Percentiles rank a stretch among this genome's conserved stretches.
These are phyloP conservation scores for Leptinotarsa peninsularis DNA, from an alignment of 2,888 invertebrate genomes.

Conservation along the genomic window DNA sequence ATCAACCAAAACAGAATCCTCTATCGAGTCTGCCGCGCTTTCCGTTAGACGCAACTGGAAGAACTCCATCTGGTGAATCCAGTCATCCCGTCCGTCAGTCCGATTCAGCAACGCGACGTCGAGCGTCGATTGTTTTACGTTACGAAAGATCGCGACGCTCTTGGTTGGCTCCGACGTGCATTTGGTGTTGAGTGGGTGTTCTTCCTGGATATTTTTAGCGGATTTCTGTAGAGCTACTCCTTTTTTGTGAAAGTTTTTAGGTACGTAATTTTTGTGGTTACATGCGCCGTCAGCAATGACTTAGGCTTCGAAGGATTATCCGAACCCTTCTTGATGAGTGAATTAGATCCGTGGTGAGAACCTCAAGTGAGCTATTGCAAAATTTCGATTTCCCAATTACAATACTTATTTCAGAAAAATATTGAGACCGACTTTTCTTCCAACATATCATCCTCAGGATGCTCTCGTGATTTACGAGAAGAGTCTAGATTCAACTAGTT, in stretches of 20 bases:
- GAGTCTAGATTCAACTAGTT: no score
- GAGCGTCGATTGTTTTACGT: slow-evolving; percentile 27
- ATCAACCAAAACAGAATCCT: slow-evolving; percentile 35
- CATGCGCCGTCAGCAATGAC: no score
- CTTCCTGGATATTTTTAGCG: slow-evolving; percentile 23
- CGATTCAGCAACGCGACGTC: slow-evolving; percentile 34
- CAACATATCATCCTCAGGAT: no score
- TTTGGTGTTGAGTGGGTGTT: slow-evolving; percentile 31
- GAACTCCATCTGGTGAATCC: slow-evolving; percentile 26
- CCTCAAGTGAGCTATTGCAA: no score
- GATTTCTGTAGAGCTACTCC: slow-evolving; percentile 5
- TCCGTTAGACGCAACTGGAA: slow-evolving; percentile 34
- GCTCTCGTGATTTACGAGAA: no score
- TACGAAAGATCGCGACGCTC: slow-evolving; percentile 28
- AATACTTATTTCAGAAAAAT: no score
- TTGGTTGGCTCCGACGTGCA: slow-evolving; percentile 25
- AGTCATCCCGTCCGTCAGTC: slow-evolving; percentile 31
- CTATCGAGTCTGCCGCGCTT: slow-evolving; percentile 28
- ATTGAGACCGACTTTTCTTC: no score
- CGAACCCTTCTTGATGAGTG: no score
- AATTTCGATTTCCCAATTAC: no score
- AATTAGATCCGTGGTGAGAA: no score
- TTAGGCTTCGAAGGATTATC: no score
- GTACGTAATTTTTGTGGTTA: no score
- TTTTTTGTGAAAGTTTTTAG: neutral